Evolutionary conservation across 2,113 vertebrate species (phyloP).

Genomic region (Pterocles burchelli): DNA sequence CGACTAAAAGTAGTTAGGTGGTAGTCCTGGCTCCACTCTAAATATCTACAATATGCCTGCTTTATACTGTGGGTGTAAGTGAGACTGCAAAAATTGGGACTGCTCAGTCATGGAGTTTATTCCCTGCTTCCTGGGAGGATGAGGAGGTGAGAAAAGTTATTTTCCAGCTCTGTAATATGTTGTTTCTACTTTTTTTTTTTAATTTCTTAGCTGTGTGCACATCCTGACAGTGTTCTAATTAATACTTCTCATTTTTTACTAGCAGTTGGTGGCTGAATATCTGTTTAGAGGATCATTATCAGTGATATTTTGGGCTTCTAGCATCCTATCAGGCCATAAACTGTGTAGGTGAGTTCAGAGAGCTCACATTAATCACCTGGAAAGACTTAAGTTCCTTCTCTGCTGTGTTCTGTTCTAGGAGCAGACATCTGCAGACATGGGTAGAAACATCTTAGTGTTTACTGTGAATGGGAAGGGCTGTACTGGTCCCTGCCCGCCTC

Average conservation of each 20-base stretch:
- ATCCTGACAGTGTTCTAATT: background rate
- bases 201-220: background rate
- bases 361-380: background rate
- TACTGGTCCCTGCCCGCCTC: background rate
- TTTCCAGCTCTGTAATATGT: background rate
- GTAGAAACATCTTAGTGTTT: background rate
- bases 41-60: background rate
- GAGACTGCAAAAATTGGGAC: background rate
- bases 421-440: background rate
- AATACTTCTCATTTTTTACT: background rate
- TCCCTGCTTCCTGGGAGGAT: background rate
- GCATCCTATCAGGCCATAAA: background rate
- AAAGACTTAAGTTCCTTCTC: background rate
- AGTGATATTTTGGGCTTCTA: background rate
- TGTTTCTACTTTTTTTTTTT: background rate
- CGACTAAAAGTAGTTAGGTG: background rate
- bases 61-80: background rate
- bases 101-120: background rate
- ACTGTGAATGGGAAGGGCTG: background rate
- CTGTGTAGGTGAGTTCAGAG: background rate
- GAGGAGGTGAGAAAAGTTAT: background rate
- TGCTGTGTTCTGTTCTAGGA: background rate
- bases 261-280: background rate
- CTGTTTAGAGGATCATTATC: background rate
- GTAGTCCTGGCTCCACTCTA: background rate